These are phyloP conservation scores for Julus scanicus DNA, from an alignment of 2,888 invertebrate genomes.

Conservation along the genomic window DNA sequence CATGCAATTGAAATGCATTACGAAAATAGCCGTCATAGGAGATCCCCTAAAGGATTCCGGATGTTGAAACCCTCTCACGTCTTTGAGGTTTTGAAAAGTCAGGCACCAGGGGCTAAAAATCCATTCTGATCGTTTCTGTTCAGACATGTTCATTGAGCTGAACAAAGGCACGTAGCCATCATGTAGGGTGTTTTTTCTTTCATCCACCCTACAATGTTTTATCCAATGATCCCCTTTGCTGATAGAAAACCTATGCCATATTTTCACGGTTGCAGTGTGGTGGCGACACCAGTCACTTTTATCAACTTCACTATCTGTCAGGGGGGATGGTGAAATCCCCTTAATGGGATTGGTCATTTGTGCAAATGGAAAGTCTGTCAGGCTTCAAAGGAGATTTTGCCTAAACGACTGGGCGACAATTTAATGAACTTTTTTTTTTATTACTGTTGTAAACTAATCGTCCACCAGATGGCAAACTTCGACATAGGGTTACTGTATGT, in stretches of 20 bases:
- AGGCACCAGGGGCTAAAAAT: neutral
- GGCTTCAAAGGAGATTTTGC: neutral
- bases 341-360: slow-evolving; percentile 5
- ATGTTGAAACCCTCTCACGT: neutral
- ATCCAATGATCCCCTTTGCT: too few relatives aligned
- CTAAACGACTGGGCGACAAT: neutral
- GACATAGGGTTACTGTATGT: neutral
- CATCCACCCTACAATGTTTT: too few relatives aligned
- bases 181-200: too few relatives aligned
- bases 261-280: too few relatives aligned
- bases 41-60: neutral
- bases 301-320: too few relatives aligned
- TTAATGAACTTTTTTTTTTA: slow-evolving; percentile 21
- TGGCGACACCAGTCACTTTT: too few relatives aligned
- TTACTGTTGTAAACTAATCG: neutral
- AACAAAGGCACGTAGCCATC: too few relatives aligned
- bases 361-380: neutral
- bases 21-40: too few relatives aligned
- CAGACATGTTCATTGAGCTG: too few relatives aligned
- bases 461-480: neutral
- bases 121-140: too few relatives aligned
- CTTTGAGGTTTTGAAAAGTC: slow-evolving; percentile 8
- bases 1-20: too few relatives aligned
- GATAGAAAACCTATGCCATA: too few relatives aligned
- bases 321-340: neutral